Evolutionary conservation across 1,140 invertebrate genomes (phyloP), one percentile per base, ranked within the genome.

Genomic region (Pseudoatta argentina): DNA sequence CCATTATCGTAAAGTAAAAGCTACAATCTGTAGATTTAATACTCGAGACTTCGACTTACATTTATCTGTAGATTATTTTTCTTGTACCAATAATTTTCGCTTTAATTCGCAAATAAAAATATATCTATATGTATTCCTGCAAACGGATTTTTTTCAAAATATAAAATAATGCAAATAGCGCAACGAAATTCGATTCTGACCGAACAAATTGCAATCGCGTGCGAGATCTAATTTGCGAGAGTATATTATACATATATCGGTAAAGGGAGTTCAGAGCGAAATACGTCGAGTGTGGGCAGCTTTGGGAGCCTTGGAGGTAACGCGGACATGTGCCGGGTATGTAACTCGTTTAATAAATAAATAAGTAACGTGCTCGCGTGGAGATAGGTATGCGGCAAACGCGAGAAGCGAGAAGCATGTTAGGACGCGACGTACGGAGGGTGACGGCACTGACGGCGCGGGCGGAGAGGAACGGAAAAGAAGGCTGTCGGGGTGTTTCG

Each of bases 401-500:
- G 44, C 78, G 21, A 57, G 39, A 64, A 85, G 63, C 72, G 21
- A 55, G 39, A 64, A 85, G 63, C 72, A 87, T 55, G 82, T 75
- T 77, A 71, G 78, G 67, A 34, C 5, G 5, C 88, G 69, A 27
- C 61, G 77, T 81, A 78, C 79, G 71, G 86, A 77, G 67, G 85
- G 76, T 64, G 86, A 59, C 21, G n/a, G 30, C 30, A 34, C 30
- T 34, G 30, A 34, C 30, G 30, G 30, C 30, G 5, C 30, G 5
- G 30, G 0, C 30, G 12, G 39, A 8, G 64, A 8, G 10, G 39
- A 7, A 16, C 8, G 5, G 39, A n/a, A 14, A 7, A 21, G n/a
- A 12, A 39, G 71, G 14, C 53, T 67, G 82, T 27, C 73, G 86
- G 86, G 79, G 83, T 88, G 90, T 91, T 88, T 86, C 89, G 87